Evolutionary conservation across 2,888 invertebrate species (phyloP).

Genomic region (Brassicogethes aeneus): DNA sequence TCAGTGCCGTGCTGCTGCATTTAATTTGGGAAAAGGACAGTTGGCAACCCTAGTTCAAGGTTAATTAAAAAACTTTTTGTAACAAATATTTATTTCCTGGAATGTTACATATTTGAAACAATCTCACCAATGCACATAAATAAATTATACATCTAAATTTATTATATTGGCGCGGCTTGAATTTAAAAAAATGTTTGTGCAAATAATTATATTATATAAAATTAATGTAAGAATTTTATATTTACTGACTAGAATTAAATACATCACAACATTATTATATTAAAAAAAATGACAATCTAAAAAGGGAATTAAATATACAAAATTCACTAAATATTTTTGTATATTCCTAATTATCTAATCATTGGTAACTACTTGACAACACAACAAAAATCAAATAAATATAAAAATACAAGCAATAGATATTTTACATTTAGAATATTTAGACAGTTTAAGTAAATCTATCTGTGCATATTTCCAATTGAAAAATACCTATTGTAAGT

Average conservation of each 20-base stretch:
- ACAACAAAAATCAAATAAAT: constrained; percentile 18
- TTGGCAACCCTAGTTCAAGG: too few relatives aligned
- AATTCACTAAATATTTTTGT: constrained; percentile 10
- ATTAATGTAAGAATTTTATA: constrained; percentile 17
- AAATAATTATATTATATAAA: constrained; percentile 11
- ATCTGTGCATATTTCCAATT: too few relatives aligned
- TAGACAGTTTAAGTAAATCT: too few relatives aligned
- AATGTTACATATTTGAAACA: constrained; percentile 34
- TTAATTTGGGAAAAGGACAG: too few relatives aligned
- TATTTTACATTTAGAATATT: not conserved
- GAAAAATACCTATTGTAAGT: too few relatives aligned
- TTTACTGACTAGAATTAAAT: constrained; percentile 37
- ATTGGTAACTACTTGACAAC: constrained; percentile 22
- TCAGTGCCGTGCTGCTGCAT: too few relatives aligned
- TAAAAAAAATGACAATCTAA: constrained; percentile 19
- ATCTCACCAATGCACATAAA: constrained; percentile 21
- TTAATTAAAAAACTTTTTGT: constrained; percentile 17
- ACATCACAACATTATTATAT: constrained; percentile 33
- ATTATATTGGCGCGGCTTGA: constrained; percentile 18
- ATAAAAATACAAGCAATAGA: constrained; percentile 25
- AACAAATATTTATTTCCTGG: constrained; percentile 39
- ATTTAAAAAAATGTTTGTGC: constrained; percentile 16
- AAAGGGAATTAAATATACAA: constrained; percentile 12
- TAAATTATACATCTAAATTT: constrained; percentile 15
- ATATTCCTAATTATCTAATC: constrained; percentile 9